Evolutionary conservation across 37 sponge, comb jelly and placozoan genomes (phyloP).

Genomic region (Hormiphora californensis): DNA sequence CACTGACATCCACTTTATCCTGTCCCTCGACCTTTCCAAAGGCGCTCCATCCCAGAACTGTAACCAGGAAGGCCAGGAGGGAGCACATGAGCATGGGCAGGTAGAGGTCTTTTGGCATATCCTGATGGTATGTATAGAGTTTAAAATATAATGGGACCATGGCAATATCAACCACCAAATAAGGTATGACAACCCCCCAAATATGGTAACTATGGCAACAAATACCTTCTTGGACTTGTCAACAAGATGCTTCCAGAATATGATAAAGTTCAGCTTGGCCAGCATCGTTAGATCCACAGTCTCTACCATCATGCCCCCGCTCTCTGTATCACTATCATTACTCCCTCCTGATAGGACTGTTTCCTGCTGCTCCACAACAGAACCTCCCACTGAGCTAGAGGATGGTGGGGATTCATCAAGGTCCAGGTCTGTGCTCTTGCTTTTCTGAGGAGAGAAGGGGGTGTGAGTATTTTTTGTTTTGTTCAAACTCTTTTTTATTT

Average conservation of each 20-base stretch:
- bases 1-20: slow-evolving; percentile 3
- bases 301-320: not conserved
- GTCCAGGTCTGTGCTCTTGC: no score
- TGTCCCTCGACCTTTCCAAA: not conserved
- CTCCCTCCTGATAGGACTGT: no score
- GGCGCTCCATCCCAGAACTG: not conserved
- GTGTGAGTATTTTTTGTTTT: no score
- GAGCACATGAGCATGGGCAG: slow-evolving; percentile 3
- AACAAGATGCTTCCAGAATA: not conserved
- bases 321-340: no score
- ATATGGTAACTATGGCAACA: not conserved
- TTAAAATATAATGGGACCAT: not conserved
- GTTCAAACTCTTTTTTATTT: no score
- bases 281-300: not conserved
- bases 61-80: not conserved
- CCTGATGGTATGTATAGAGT: not conserved
- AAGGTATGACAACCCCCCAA: no score
- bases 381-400: no score
- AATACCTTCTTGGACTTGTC: not conserved
- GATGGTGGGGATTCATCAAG: no score
- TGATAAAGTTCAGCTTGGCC: not conserved
- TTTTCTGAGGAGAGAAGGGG: no score
- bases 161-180: no score
- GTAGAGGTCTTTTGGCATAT: slow-evolving; percentile 20
- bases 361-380: no score